These are phyloP conservation scores for Xestia sexstrigata DNA, from an alignment of 2,888 invertebrate species.

Conservation along the genomic window DNA sequence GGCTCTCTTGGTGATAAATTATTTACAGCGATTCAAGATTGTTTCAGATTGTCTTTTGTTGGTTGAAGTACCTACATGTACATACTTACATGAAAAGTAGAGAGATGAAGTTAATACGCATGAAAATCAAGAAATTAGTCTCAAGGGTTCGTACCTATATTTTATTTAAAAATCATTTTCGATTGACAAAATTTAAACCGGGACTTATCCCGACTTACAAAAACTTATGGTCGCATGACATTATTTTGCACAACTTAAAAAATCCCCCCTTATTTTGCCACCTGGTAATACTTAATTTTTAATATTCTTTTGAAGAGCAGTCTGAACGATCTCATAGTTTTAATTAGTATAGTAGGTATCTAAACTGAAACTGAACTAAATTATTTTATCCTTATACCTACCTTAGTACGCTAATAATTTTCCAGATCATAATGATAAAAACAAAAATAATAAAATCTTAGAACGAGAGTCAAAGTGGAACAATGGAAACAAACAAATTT, in stretches of 20 bases:
- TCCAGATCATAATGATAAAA: not conserved
- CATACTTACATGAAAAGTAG: too few relatives aligned
- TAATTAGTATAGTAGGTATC: too few relatives aligned
- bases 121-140: not conserved
- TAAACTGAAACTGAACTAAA: not conserved
- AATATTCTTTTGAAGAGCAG: not conserved
- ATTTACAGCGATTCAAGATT: too few relatives aligned
- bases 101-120: not conserved
- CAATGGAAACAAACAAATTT: conserved; percentile 82
- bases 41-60: not conserved
- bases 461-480: conserved; percentile 43
- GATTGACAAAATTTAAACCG: not conserved
- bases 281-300: not conserved
- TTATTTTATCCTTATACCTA: not conserved
- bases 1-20: not conserved
- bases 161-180: not conserved
- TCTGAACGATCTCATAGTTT: not conserved
- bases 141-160: not conserved
- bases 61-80: not conserved
- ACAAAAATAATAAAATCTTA: not conserved
- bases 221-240: conserved; percentile 7
- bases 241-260: not conserved
- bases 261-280: not conserved
- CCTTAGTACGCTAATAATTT: not conserved
- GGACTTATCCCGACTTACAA: not conserved